These are phyloP conservation scores for Trachymyrmex septentrionalis DNA, from an alignment of 1,140 invertebrate species.

Conservation along the genomic window DNA sequence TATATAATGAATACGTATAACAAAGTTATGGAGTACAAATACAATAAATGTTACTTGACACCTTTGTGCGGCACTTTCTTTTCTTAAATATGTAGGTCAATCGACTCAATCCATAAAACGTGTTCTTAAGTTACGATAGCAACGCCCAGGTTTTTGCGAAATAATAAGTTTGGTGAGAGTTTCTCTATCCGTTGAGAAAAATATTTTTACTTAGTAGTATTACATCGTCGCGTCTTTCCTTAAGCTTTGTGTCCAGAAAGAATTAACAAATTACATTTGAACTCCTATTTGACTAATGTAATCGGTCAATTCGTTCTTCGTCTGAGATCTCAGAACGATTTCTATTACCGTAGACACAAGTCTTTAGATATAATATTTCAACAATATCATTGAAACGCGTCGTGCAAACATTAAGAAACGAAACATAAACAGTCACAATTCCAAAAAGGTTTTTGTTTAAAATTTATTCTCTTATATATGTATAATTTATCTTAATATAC, in stretches of 20 bases:
- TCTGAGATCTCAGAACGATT: no score
- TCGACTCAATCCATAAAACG: conserved; percentile 50
- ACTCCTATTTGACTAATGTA: no score
- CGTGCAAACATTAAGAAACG: background rate
- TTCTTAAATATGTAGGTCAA: conserved; percentile 58
- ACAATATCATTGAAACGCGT: background rate
- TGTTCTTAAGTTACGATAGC: conserved; percentile 46
- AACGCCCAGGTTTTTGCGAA: conserved; percentile 32
- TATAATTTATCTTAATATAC: background rate
- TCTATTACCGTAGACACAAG: no score
- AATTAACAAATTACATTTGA: no score
- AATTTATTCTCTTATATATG: background rate
- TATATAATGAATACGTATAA: background rate
- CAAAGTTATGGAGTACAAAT: background rate
- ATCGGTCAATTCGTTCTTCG: no score
- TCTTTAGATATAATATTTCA: background rate
- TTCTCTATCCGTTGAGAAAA: conserved; percentile 3
- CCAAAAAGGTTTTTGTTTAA: background rate
- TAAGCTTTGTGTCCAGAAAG: no score
- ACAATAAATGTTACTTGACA: conserved; percentile 31
- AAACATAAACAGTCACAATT: background rate
- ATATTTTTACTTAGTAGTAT: background rate
- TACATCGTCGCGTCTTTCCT: background rate
- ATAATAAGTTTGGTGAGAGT: conserved; percentile 42
- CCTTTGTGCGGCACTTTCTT: conserved; percentile 47